phyloP scores from a whole-genome alignment of 2,888 invertebrate species.

The Protonemura montana region DNA sequence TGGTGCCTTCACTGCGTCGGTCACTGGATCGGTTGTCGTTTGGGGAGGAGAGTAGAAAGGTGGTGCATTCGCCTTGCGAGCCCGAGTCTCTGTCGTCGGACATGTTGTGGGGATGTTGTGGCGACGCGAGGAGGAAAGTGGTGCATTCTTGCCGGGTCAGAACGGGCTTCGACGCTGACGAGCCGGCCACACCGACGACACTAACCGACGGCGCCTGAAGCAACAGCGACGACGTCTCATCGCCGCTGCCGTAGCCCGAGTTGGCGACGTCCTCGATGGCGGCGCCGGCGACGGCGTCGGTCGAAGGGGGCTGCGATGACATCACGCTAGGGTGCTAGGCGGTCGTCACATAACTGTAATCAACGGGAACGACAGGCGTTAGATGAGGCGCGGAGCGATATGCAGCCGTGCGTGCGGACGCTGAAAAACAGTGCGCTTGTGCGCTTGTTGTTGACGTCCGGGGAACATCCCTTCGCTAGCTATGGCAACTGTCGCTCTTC shows the following conservation, averaged over 20 bases:
- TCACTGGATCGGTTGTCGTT: constrained; percentile 54
- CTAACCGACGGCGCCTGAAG: constrained; percentile 69
- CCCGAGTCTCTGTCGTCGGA: constrained; percentile 67
- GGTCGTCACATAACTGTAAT: neutral
- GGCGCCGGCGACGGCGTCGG: neutral
- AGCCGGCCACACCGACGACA: constrained; percentile 55
- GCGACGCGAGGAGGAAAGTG: constrained; percentile 73
- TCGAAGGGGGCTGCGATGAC: neutral
- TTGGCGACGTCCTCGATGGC: constrained; percentile 66
- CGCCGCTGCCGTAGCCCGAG: constrained; percentile 77
- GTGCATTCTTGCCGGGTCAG: constrained; percentile 87
- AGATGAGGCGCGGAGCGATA: neutral
- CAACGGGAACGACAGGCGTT: neutral
- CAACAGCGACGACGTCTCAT: constrained; percentile 83
- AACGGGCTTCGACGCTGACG: constrained; percentile 72
- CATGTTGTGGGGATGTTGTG: constrained; percentile 41
- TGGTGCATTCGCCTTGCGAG: constrained; percentile 65
- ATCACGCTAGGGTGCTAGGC: neutral
- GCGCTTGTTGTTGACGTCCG: too few species aligned
- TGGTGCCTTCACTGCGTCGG: constrained; percentile 40
- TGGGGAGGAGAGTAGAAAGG: constrained; percentile 63
- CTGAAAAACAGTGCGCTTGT: too few species aligned
- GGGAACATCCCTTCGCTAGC: too few species aligned
- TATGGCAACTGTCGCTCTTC: too few species aligned
- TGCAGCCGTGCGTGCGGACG: neutral